Evolutionary conservation across 2,113 vertebrate species (phyloP), one percentile per base, ranked within the genome.

Genomic region (Trogon surrucura): DNA sequence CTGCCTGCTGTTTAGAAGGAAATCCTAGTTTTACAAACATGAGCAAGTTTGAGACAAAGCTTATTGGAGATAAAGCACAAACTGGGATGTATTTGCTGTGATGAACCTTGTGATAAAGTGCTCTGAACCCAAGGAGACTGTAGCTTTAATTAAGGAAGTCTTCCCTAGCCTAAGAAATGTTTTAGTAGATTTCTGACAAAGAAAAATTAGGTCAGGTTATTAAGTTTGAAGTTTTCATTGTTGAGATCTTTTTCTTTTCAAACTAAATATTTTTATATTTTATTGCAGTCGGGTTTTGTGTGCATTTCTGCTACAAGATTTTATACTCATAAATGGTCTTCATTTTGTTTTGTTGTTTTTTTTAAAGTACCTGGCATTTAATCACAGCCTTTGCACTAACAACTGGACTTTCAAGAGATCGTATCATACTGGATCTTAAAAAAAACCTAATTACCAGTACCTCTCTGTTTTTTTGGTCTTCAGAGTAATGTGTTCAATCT

Each of bases 391-490:
- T 44, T 38, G 22, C 4, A 19, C 12, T 45, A 38, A 34, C 22
- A 75, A 11, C 4, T 54, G 17, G 5, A 41, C 10, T 80, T 48
- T 44, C 25, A 47, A 47, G 23, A 36, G 17, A 4, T 60, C 7
- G 12, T 11, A 30, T 9, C 19, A 1, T 34, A 11, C 8, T 50
- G 6, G 1, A 3, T 36, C 41, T 88, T 65, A 48, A 23, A 62
- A 62, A 62, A 61, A 23, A 3, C 0, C 2, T 6, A 20, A 4
- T 69, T 44, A 9, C 16, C 5, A 19, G 2, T 62, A 16, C 51
- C 3, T 41, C 41, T 41, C 13, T 41, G 36, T 22, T 16, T 5
- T 80, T 87, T 50, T 38, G 15, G 3, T 86, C 12, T 44, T 44
- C 18, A 36, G 16, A 48, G 10, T 4, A 11, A 18, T 22, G 11